Base-by-base conservation (phyloP, 2,888 invertebrate species). In the Axea sp. region DNA sequence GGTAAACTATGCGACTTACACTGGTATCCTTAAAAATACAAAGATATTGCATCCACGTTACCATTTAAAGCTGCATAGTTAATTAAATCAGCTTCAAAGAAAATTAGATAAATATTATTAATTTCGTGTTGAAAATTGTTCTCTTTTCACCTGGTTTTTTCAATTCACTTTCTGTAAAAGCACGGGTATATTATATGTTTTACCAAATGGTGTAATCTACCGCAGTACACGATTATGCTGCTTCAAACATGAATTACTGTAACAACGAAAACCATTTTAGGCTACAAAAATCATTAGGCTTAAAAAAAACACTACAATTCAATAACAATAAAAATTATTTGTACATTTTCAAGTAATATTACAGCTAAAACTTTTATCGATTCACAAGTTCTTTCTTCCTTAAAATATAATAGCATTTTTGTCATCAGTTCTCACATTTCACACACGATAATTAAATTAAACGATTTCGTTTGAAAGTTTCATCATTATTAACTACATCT, bases 401-500 rank as follows among this genome's bases (percentile, higher is more conserved):
- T 43, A 53, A 65, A 31, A 14, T 31, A 9, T 47, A 41, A 41
- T 49, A 39, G 30, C 9, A 67, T 47, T 28, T 6, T 5, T 45
- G 39, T 67, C 31, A 57, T 49, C 39, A 17, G 5, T 17, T 15
- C 31, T 57, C 19, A 59, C 39, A 49, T 67, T 59, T 67, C 30
- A 8, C 33, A 2, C 57, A 8, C 5, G 12, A 14, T 59, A 57
- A 67, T 59, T 47, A 41, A 67, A 67, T 67, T 49, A 41, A 33
- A n/a, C 57, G 41, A 26, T 49, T 39, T 39, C 37, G 35, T 53
- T 53, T 65, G 43, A 28, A 59, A 67, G 49, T 67, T 59, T 67
- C 67, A 67, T 67, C n/a, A n/a, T 47, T 31, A 67, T 67, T 67
- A 67, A 67, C 49, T 67, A 59, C 67, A 59, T 59, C 67, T 67